Conservation (phyloP, 2,888 invertebrate genomes). For the Leuctra nigra region DNA sequence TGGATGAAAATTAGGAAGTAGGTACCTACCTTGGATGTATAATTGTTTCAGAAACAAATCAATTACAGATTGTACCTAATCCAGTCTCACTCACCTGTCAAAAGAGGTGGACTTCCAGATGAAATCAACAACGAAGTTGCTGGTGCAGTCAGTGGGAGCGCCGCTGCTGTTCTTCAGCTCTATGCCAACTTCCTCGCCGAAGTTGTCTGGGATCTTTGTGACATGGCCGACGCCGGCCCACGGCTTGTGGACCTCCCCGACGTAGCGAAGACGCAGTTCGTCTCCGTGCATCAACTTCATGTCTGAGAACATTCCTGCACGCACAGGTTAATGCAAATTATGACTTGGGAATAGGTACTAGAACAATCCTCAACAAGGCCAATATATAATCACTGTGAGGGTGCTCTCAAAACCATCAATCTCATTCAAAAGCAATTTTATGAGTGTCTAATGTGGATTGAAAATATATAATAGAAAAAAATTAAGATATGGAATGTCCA, state of each 20-base stretch:
- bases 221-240: slow-evolving; percentile 99
- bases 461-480: too few species aligned
- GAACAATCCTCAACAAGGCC: too few species aligned
- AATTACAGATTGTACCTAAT: too few species aligned
- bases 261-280: slow-evolving; percentile 85
- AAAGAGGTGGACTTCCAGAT: slow-evolving; percentile 99
- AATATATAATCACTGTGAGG: too few species aligned
- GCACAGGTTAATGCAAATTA: too few species aligned
- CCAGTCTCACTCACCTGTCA: slow-evolving; percentile 58
- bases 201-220: slow-evolving; percentile 92
- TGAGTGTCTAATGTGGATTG: too few species aligned
- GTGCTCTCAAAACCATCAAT: too few species aligned
- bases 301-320: slow-evolving; percentile 48
- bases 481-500: too few species aligned
- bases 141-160: slow-evolving; percentile 88
- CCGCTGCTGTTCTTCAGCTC: slow-evolving; percentile 89
- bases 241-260: slow-evolving; percentile 86
- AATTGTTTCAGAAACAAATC: too few species aligned
- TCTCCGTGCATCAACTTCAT: slow-evolving; percentile 99
- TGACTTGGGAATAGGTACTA: too few species aligned
- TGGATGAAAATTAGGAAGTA: too few species aligned
- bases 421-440: too few species aligned
- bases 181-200: slow-evolving; percentile 95
- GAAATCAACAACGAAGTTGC: slow-evolving; percentile 96
- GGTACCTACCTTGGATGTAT: neutral